Evolutionary conservation across 2,113 vertebrate species (phyloP), one percentile per base, ranked within the genome.

Genomic region (Chinchilla lanigera): DNA sequence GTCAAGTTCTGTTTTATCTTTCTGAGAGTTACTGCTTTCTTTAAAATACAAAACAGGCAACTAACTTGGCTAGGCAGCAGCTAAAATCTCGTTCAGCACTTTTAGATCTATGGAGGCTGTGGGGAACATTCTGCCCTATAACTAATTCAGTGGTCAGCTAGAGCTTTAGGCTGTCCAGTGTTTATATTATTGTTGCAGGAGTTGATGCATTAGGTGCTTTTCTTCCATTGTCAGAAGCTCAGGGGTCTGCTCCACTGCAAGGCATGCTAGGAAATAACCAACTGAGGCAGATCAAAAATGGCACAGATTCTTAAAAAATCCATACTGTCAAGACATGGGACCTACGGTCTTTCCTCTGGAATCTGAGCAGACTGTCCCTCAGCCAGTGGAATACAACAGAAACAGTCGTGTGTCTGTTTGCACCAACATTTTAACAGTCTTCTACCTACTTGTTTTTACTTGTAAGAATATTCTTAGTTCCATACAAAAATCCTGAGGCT

Each of bases 381-480:
- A 12, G 88, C 35, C 16, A 61, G 12, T 1, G 41, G 38, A 58
- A 38, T 65, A 30, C 24, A 7, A 30, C 38, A 19, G 41, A 97
- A 88, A n/a, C 61, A n/a, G 28, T 19, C 54, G 7, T 77, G 50
- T 82, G 50, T 50, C 38, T 16, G 16, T 90, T 89, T 58, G 28
- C 41, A 38, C 52, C 63, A 92, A 24, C 1, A 41, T 90, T 56
- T 56, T 86, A 61, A 58, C 6, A 80, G 56, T 77, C 28, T 86
- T 92, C 7, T 44, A 35, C 63, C 35, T 96, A 85, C 56, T 73
- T 1, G 28, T 73, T 95, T 90, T 56, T 93, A 16, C 83, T 89
- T 61, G 67, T 12, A 17, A 20, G 16, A 60, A 78, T 33, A 86
- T 35, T 87, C 30, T 24, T 47, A 50, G 75, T 77, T 67, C 30